Conservation (phyloP, 2,113 vertebrate species). For the Cynoglossus semilaevis region DNA sequence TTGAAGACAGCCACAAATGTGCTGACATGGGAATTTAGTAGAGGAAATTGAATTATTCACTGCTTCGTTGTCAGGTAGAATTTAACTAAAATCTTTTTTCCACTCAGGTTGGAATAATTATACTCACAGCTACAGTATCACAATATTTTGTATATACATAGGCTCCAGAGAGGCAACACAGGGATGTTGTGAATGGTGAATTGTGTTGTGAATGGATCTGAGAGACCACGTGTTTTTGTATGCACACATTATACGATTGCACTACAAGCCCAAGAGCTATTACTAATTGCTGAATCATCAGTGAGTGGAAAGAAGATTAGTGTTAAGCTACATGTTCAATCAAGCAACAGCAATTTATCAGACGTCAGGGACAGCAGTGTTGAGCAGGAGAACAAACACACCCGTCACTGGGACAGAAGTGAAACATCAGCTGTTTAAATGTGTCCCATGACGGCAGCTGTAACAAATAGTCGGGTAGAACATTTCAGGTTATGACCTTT, state of each 20-base stretch:
- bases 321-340: slow-evolving; percentile 36
- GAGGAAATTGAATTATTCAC: neutral
- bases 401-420: slow-evolving; percentile 7
- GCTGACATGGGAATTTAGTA: neutral
- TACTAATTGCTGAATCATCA: slow-evolving; percentile 36
- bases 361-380: slow-evolving; percentile 24
- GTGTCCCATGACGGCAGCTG: slow-evolving; percentile 8
- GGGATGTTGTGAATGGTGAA: neutral
- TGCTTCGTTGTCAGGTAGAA: too few species aligned
- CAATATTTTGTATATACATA: too few species aligned
- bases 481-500: too few species aligned
- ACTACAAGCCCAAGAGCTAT: slow-evolving; percentile 2
- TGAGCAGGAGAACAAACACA: slow-evolving; percentile 34
- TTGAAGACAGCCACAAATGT: neutral
- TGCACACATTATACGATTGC: neutral
- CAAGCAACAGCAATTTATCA: slow-evolving; percentile 52
- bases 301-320: slow-evolving; percentile 42
- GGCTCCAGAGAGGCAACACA: neutral
- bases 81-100: neutral
- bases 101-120: neutral
- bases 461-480: too few species aligned
- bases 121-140: too few species aligned
- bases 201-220: neutral
- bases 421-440: slow-evolving; percentile 19
- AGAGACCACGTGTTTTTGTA: neutral